Evolutionary conservation across 2,888 invertebrate species (phyloP), one percentile per base, ranked within the genome.

Genomic region (Ophion ellenae): DNA sequence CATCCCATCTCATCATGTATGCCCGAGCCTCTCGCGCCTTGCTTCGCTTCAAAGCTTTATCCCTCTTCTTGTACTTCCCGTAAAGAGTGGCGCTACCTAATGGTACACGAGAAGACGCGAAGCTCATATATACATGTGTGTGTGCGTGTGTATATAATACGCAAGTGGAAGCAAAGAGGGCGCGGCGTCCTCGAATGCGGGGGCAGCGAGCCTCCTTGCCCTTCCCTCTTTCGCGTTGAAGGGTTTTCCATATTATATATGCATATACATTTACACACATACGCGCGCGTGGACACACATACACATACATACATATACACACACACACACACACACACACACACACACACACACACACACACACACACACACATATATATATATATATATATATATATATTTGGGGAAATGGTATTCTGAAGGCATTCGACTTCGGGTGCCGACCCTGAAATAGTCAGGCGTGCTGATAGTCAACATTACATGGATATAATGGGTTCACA

Each of bases 81-180:
- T 70, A 71, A 64, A 76, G 86, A 88, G 86, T 57, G 75, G 67
- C 84, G 83, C 77, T 85, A 83, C 84, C 85, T 88, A 87, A 87
- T 87, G 86, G 87, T 81, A 87, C 87, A 87, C 86, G 86, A 70
- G 79, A 81, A 86, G 75, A 81, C 76, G 73, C 78, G 81, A 81
- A 64, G 28, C 75, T 28, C 57, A 74, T 66, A 74, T 61, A 24
- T 64, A 76, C 47, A 63, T 63, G 63, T 63, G 32, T 45, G 45
- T 24, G 63, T n/a, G 36, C 59, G 20, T 28, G 69, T 70, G 83
- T 79, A 82, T 80, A 75, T 57, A 73, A 57, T 81, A 85, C 82
- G 81, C 4, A 36, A 66, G 64, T 36, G 17, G 69, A 70, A 85
- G 79, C 83, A 81, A 76, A 83, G 87, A 83, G 83, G 86, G 82